These are phyloP conservation scores for Hestina assimilis DNA, from an alignment of 1,140 invertebrate species.

Conservation along the genomic window DNA sequence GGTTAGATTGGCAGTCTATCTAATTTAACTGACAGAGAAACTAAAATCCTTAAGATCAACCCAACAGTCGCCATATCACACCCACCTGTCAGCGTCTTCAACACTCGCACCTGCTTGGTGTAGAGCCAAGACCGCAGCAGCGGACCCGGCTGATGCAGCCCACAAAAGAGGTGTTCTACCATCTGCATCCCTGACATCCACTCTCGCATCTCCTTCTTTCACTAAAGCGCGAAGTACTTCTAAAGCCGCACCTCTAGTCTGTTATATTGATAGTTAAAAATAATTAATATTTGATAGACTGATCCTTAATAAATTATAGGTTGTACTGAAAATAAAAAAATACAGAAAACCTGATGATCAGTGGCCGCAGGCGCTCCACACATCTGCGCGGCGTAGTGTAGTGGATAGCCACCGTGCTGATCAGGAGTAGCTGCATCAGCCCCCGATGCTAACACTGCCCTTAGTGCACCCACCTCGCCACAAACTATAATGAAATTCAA, in stretches of 20 bases:
- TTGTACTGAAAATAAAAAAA: too few relatives aligned
- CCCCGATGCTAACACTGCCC: slow-evolving; percentile 90
- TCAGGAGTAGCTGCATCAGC: slow-evolving; percentile 92
- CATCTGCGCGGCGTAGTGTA: slow-evolving; percentile 98
- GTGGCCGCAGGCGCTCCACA: slow-evolving; percentile 88
- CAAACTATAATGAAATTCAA: slow-evolving; percentile 84
- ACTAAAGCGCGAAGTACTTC: slow-evolving; percentile 92
- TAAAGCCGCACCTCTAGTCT: slow-evolving; percentile 81
- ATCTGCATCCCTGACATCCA: slow-evolving; percentile 93
- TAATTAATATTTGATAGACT: too few relatives aligned
- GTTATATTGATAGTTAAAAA: not conserved
- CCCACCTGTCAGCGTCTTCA: slow-evolving; percentile 86
- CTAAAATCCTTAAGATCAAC: too few relatives aligned
- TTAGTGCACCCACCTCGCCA: slow-evolving; percentile 91
- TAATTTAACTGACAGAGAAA: too few relatives aligned
- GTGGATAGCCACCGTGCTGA: slow-evolving; percentile 94
- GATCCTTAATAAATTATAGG: too few relatives aligned
- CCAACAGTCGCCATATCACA: too few relatives aligned
- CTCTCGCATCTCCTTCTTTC: slow-evolving; percentile 85
- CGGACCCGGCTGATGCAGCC: slow-evolving; percentile 97
- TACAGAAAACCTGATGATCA: slow-evolving; percentile 70
- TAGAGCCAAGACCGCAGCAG: slow-evolving; percentile 92
- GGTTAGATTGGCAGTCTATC: too few relatives aligned
- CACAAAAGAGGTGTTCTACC: slow-evolving; percentile 95
- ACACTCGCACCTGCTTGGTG: slow-evolving; percentile 90